Evolutionary conservation across 2,113 vertebrate genomes (phyloP), one percentile per base, ranked within the genome.

Genomic region (Suricata suricatta): DNA sequence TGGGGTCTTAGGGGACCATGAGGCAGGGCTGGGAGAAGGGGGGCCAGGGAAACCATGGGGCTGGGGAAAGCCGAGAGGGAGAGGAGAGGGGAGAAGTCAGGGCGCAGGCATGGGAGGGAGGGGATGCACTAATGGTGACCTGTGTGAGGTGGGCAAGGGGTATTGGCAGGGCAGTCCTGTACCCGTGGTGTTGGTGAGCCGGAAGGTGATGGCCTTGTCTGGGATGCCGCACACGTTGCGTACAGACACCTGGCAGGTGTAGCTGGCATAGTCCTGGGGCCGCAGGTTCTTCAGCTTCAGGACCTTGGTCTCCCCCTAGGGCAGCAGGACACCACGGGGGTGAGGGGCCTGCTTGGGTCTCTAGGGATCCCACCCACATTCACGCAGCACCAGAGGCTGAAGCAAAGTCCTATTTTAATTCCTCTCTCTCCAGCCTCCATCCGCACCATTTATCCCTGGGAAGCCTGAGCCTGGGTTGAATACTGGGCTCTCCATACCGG

Each of bases 291-390:
- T 99, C 98, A 99, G 98, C 97, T 99, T 99, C 98, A 99, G 98
- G 96, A 99, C 99, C 98, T 99, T 99, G 52, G 99, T 99, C 99
- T 99, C 99, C 71, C 99, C 99, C 99, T 99, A 95, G 33, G 33
- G 52, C 44, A 50, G 85, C 54, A 98, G 44, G 7, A 79, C 41
- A 95, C 57, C 50, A 69, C 27, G 17, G 89, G 90, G 38, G 60
- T 92, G 38, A 97, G 97, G 93, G 7, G 15, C 17, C 57, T 69
- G 50, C 79, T 93, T 69, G 68, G 35, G 72, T 86, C 31, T 94
- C 80, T 35, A 81, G 38, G 77, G 77, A 14, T n/a, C 63, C 82
- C 84, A 44, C 72, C 92, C 83, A 60, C 54, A 57, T n/a, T 60
- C 60, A 64, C 41, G 44, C 84, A 72, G 17, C 23, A 31, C 50